Evolutionary conservation across 2,888 invertebrate species (phyloP).

Genomic region (Perizoma affinitatum): DNA sequence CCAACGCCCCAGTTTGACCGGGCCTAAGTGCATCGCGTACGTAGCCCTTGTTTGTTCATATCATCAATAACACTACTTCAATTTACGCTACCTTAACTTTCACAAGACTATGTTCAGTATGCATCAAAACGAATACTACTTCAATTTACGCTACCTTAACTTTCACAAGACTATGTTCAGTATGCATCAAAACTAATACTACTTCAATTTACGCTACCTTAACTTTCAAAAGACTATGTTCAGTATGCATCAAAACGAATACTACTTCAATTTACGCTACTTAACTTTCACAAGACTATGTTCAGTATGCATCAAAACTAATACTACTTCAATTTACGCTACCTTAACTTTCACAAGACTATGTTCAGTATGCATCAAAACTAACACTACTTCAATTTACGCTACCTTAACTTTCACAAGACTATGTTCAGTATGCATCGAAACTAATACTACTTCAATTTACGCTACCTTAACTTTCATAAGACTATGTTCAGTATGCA

Average conservation of each 20-base stretch:
- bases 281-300: constrained; percentile 59
- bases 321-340: constrained; percentile 43
- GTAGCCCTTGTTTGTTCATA: constrained; percentile 7
- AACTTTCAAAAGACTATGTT: constrained; percentile 60
- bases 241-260: constrained; percentile 39
- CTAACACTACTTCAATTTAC: constrained; percentile 42
- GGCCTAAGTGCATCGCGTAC: no score
- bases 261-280: constrained; percentile 45
- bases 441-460: constrained; percentile 41
- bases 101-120: constrained; percentile 55
- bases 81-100: constrained; percentile 54
- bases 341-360: constrained; percentile 56
- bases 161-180: constrained; percentile 58
- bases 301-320: constrained; percentile 45
- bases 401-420: constrained; percentile 53
- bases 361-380: constrained; percentile 50
- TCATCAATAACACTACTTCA: constrained; percentile 38
- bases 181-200: constrained; percentile 40
- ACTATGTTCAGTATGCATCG: constrained; percentile 53
- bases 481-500: constrained; percentile 46
- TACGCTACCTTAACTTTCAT: constrained; percentile 54
- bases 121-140: constrained; percentile 39
- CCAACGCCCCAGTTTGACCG: no score
- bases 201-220: constrained; percentile 48
- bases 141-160: constrained; percentile 50